Evolutionary conservation across 2,113 vertebrate genomes (phyloP).

Genomic region (Spilogale gracilis): DNA sequence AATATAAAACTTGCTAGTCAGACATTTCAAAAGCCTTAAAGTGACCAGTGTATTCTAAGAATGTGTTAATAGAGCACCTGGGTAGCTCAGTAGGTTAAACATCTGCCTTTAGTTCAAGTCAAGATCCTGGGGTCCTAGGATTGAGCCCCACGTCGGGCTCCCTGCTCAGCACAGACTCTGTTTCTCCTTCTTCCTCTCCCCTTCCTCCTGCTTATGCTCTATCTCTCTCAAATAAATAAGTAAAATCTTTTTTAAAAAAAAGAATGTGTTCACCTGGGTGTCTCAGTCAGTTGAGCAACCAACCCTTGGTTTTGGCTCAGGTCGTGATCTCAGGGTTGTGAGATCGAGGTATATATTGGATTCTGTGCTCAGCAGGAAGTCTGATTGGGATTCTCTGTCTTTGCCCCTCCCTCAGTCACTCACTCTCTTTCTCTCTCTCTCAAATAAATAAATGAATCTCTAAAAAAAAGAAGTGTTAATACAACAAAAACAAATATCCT

Average conservation of each 20-base stretch:
- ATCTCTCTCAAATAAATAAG: neutral
- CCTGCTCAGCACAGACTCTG: too few species aligned
- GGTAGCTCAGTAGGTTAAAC: neutral
- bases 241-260: too few species aligned
- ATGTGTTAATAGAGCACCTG: neutral
- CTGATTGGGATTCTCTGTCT: neutral
- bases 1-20: neutral
- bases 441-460: neutral
- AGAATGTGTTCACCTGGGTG: neutral
- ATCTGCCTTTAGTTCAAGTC: too few species aligned
- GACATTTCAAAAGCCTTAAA: slow-evolving; percentile 9
- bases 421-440: neutral
- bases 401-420: neutral
- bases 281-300: neutral
- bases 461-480: neutral
- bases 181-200: too few species aligned
- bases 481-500: neutral
- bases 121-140: too few species aligned
- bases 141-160: too few species aligned
- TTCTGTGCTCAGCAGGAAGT: neutral
- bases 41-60: neutral
- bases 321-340: neutral
- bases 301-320: neutral
- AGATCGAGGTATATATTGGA: neutral
- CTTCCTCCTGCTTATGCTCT: too few species aligned